Evolutionary conservation across 2,888 invertebrate genomes (phyloP), one percentile per base, ranked within the genome.

Genomic region (Scaptomyza caliginosa): DNA sequence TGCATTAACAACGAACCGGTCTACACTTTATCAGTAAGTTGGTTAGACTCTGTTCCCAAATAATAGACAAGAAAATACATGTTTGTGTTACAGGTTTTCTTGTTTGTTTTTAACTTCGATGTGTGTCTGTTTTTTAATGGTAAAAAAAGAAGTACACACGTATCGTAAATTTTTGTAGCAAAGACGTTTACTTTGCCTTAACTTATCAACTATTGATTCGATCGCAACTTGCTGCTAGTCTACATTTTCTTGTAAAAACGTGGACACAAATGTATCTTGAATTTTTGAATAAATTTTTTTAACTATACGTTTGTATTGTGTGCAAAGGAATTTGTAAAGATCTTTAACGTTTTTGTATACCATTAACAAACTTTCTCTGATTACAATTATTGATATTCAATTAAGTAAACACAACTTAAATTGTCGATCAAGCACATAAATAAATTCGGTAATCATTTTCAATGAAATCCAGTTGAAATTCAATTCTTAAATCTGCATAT

Each of bases 1-100:
- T 42, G 11, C 28, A 24, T 32, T 36, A n/a, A 21, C 36, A 16
- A 23, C 30, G 48, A 74, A 72, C 71, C 62, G 67, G 74, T 72
- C 54, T 55, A 21, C 19, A 26, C 46, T 57, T 71, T 45, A 54
- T 42, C 16, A 24, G 17, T 24, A 34, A n/a, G 13, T 51, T 39
- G 42, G 10, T 43, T 46, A n/a, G 11, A 21, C n/a, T 19, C 38
- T 39, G 11, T 19, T 21, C 38, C 38, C 19, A 5, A 39, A 34
- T 16, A 34, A 7, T 8, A 34, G 32, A 34, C 32, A 34, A 16
- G 7, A 16, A 34, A 3, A 16, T 16, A 16, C 6, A 34, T 16
- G 6, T 7, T 26, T 34, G 13, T 16, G 16, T 16, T 16, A 16
- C 8, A 16, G 3, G 32, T 34, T 34, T 34, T 32, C n/a, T n/a